phyloP scores from a whole-genome alignment of 2,797 vertebrate species.

The Phrynocephalus vlangalii region DNA sequence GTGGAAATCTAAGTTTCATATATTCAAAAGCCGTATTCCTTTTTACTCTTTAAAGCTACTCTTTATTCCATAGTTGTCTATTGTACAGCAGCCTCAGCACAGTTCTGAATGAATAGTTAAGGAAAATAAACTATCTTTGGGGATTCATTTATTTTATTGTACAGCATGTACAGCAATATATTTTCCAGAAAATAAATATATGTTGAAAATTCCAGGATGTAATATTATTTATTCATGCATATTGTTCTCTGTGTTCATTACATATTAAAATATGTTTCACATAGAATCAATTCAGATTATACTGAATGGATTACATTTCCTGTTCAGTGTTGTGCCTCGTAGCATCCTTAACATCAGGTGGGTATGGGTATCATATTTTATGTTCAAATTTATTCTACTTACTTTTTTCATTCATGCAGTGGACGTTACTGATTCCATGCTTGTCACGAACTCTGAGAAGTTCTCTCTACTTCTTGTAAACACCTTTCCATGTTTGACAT shows the following conservation, averaged over 20 bases:
- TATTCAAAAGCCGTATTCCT: background rate
- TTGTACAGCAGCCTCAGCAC: background rate
- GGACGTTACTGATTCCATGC: background rate
- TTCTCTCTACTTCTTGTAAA: background rate
- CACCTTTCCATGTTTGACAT: background rate
- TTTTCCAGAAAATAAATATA: slow-evolving; percentile 43
- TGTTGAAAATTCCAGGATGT: slow-evolving; percentile 23
- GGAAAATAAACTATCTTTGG: background rate
- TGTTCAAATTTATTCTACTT: slow-evolving; percentile 8
- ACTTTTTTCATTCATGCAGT: slow-evolving; percentile 9
- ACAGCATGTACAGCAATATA: slow-evolving; percentile 27
- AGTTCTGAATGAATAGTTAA: background rate
- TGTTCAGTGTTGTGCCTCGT: slow-evolving; percentile 11
- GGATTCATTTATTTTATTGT: slow-evolving; percentile 30
- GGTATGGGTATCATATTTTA: slow-evolving; percentile 10
- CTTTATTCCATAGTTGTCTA: background rate
- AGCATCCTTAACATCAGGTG: slow-evolving; percentile 2
- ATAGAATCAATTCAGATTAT: slow-evolving; percentile 42
- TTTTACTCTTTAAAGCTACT: background rate
- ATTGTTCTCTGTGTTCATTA: slow-evolving; percentile 42
- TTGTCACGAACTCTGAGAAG: background rate
- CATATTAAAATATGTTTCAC: slow-evolving; percentile 45
- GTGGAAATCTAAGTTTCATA: background rate
- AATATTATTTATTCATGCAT: slow-evolving; percentile 43
- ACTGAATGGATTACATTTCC: slow-evolving; percentile 30